Evolutionary conservation across 1,140 invertebrate genomes (phyloP).

Genomic region (Pseudomyrmex gracilis): DNA sequence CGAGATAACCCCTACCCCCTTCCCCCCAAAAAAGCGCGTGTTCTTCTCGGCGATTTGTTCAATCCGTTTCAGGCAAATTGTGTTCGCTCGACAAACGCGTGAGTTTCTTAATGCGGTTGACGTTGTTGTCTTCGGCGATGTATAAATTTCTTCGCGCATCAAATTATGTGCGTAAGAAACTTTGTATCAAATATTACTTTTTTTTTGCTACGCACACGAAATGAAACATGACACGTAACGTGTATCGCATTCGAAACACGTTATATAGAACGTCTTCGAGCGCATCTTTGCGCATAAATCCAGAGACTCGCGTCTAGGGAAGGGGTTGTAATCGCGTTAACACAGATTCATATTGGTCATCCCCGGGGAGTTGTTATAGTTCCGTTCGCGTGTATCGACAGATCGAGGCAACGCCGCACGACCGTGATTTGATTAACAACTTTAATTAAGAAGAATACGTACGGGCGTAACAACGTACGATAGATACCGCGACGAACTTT

Average conservation of each 20-base stretch:
- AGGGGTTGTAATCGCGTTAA: constrained; percentile 81
- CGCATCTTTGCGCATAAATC: constrained; percentile 52
- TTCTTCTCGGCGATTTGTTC: constrained; percentile 33
- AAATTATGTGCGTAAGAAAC: not conserved
- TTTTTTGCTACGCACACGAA: too few relatives aligned
- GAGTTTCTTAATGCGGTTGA: not conserved
- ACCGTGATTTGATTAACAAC: constrained; percentile 52
- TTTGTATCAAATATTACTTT: not conserved
- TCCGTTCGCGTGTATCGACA: constrained; percentile 49
- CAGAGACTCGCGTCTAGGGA: constrained; percentile 41
- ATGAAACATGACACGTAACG: not conserved
- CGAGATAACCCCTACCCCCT: not conserved
- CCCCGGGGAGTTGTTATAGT: constrained; percentile 77
- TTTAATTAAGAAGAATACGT: constrained; percentile 57
- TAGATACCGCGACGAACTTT: constrained; percentile 6
- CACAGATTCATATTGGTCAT: constrained; percentile 65
- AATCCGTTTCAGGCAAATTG: constrained; percentile 22
- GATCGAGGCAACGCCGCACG: constrained; percentile 41
- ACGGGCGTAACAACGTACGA: constrained; percentile 2
- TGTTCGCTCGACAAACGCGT: not conserved
- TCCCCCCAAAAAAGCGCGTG: not conserved
- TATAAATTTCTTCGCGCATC: too few relatives aligned
- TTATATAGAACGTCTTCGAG: constrained; percentile 16
- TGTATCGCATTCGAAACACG: not conserved
- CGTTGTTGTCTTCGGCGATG: not conserved